phyloP scores from a whole-genome alignment of 2,888 invertebrate genomes.

The Heliconius hortense region DNA sequence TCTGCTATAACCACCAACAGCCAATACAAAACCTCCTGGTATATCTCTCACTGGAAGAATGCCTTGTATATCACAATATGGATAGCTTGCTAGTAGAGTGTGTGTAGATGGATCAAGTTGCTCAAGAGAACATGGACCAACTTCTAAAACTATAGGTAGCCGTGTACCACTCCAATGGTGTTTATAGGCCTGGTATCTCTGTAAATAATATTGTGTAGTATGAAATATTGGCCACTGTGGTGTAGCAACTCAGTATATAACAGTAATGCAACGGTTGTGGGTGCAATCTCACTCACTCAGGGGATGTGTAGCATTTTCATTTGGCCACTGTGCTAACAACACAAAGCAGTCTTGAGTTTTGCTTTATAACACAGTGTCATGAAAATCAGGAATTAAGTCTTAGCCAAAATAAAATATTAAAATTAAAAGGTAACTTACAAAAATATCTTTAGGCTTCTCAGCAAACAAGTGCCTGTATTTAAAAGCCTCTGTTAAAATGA shows the following conservation, averaged over 20 bases:
- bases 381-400: neutral
- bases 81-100: conserved; percentile 85
- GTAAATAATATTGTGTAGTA: conserved; percentile 39
- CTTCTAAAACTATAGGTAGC: conserved; percentile 93
- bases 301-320: too few species aligned
- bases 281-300: neutral
- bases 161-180: conserved; percentile 98
- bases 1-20: conserved; percentile 94
- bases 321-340: too few species aligned
- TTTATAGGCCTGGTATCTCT: conserved; percentile 95
- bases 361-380: too few species aligned
- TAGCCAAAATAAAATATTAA: neutral
- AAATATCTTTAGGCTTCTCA: conserved; percentile 89
- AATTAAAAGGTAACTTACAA: conserved; percentile 79
- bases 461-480: conserved; percentile 89
- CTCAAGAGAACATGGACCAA: conserved; percentile 95
- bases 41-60: conserved; percentile 90
- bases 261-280: neutral
- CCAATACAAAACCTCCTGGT: conserved; percentile 95
- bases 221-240: neutral
- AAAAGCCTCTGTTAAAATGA: conserved; percentile 95
- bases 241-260: neutral
- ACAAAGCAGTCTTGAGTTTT: too few species aligned
- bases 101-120: conserved; percentile 95
- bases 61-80: conserved; percentile 75